Evolutionary conservation across 2,888 invertebrate species (phyloP).

Genomic region (Nemapogon koenigi): DNA sequence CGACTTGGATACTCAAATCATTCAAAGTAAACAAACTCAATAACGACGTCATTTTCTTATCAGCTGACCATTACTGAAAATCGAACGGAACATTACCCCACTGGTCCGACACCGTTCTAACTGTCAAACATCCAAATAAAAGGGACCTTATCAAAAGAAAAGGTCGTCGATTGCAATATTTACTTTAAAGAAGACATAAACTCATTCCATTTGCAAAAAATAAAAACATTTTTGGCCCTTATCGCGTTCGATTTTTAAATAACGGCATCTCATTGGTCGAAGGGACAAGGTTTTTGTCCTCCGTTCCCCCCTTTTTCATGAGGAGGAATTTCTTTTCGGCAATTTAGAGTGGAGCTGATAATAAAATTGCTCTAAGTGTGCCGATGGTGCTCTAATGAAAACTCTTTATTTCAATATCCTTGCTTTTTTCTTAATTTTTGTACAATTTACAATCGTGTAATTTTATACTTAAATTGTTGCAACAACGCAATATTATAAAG

Average conservation of each 20-base stretch:
- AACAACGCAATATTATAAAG: too few species aligned
- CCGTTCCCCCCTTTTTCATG: constrained; percentile 48
- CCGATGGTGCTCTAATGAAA: constrained; percentile 61
- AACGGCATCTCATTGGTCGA: constrained; percentile 55
- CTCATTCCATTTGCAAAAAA: constrained; percentile 55
- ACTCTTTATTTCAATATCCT: constrained; percentile 41
- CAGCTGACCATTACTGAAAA: constrained; percentile 64
- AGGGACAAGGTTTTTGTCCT: constrained; percentile 56
- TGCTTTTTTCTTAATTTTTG: constrained; percentile 55
- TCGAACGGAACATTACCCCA: constrained; percentile 58
- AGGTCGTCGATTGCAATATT: constrained; percentile 52
- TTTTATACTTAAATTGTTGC: too few species aligned
- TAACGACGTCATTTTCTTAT: constrained; percentile 63
- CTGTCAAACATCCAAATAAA: constrained; percentile 48
- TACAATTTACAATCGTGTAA: too few species aligned
- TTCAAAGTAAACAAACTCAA: too few species aligned
- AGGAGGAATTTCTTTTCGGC: constrained; percentile 59
- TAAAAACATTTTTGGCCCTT: constrained; percentile 57
- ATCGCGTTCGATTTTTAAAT: constrained; percentile 64
- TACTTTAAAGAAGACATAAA: constrained; percentile 55
- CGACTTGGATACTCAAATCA: too few species aligned
- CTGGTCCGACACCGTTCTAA: constrained; percentile 42
- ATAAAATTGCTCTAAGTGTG: constrained; percentile 66
- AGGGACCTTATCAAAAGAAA: constrained; percentile 52
- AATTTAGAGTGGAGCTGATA: constrained; percentile 63